Evolutionary conservation across 2,888 invertebrate species (phyloP).

Genomic region (Psococerastis gibbosa): DNA sequence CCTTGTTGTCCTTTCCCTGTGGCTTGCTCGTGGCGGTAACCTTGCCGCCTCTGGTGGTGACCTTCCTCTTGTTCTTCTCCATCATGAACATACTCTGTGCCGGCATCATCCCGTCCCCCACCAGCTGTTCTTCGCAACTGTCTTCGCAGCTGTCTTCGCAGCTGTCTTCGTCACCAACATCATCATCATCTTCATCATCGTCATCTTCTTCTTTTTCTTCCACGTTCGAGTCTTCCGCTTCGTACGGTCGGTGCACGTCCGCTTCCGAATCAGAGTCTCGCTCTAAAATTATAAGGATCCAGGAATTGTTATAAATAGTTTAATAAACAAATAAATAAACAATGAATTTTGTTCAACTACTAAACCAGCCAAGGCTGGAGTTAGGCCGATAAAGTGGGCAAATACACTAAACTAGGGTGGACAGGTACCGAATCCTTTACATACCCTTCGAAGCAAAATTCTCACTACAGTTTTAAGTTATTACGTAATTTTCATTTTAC

Average conservation of each 20-base stretch:
- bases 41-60: constrained; percentile 43
- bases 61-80: constrained; percentile 60
- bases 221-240: too few species aligned
- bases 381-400: too few species aligned
- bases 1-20: constrained; percentile 62
- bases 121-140: constrained; percentile 21
- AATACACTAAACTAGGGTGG: too few species aligned
- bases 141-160: constrained; percentile 24
- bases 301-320: too few species aligned
- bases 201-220: neutral
- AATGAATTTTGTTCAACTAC: too few species aligned
- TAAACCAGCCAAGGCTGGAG: too few species aligned
- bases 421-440: too few species aligned
- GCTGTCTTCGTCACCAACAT: constrained; percentile 21
- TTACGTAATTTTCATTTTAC: too few species aligned
- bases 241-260: neutral
- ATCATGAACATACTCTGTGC: constrained; percentile 44
- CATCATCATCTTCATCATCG: neutral
- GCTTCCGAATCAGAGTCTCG: constrained; percentile 7
- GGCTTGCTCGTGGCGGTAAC: constrained; percentile 53
- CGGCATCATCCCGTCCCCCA: constrained; percentile 26
- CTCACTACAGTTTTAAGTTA: too few species aligned
- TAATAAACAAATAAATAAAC: too few species aligned
- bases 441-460: too few species aligned
- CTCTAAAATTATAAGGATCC: too few species aligned